A percentile compares a stretch with the other conserved stretches of the same genome.
Evolutionary conservation across 2,888 invertebrate genomes (phyloP).

Genomic region (Selenia dentaria): DNA sequence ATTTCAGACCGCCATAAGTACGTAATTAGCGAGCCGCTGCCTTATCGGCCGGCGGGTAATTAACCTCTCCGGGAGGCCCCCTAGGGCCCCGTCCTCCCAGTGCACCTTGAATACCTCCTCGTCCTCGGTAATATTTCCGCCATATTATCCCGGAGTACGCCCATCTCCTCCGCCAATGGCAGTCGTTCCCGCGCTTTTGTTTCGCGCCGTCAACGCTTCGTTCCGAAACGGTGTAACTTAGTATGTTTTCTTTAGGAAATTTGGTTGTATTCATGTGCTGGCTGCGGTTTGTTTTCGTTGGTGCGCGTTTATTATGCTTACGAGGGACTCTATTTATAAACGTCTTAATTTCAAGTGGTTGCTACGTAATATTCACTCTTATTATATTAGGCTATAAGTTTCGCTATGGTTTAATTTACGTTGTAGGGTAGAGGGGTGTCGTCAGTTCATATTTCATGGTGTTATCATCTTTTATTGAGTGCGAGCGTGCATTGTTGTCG

Average conservation of each 20-base stretch:
- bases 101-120: slow-evolving; percentile 80
- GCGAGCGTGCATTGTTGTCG: slow-evolving; percentile 82
- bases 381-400: slow-evolving; percentile 33
- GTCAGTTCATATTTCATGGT: slow-evolving; percentile 82
- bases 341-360: slow-evolving; percentile 44
- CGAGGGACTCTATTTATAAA: slow-evolving; percentile 44
- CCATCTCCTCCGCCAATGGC: slow-evolving; percentile 82
- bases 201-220: slow-evolving; percentile 68
- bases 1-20: slow-evolving; percentile 84
- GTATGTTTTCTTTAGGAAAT: slow-evolving; percentile 75
- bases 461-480: slow-evolving; percentile 85
- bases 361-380: slow-evolving; percentile 36
- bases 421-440: slow-evolving; percentile 62
- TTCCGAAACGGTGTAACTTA: slow-evolving; percentile 81
- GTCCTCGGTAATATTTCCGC: slow-evolving; percentile 82
- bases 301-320: slow-evolving; percentile 70
- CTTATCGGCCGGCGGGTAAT: slow-evolving; percentile 84
- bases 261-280: slow-evolving; percentile 73
- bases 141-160: slow-evolving; percentile 80
- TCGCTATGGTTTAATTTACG: slow-evolving; percentile 33
- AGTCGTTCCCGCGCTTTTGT: slow-evolving; percentile 82
- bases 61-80: slow-evolving; percentile 76
- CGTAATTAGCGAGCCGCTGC: slow-evolving; percentile 84
- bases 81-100: slow-evolving; percentile 51
- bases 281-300: slow-evolving; percentile 79